These are phyloP conservation scores for Coenonympha glycerion DNA, from an alignment of 2,888 invertebrate species.

Conservation along the genomic window DNA sequence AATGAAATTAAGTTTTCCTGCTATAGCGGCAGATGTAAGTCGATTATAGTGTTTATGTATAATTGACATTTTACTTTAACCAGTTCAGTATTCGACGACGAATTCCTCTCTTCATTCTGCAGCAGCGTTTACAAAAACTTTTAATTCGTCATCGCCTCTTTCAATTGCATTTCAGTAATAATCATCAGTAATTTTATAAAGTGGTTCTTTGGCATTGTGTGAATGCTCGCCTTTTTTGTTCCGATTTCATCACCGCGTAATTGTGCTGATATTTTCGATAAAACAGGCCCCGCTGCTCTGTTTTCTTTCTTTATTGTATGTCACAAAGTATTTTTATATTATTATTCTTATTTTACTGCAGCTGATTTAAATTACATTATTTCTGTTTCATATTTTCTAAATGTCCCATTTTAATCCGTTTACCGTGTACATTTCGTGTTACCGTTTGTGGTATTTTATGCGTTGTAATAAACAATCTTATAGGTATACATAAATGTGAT, in stretches of 20 bases:
- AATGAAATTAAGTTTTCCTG: no score
- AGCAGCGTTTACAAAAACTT: constrained; percentile 7
- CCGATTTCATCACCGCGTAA: constrained; percentile 13
- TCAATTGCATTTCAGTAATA: constrained; percentile 13
- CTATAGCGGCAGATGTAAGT: no score
- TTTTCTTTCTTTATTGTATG: constrained; percentile 2
- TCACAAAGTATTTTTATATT: neutral
- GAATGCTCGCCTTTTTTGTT: constrained; percentile 12
- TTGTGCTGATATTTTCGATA: constrained; percentile 15
- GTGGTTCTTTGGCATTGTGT: constrained; percentile 8
- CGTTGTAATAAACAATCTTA: no score
- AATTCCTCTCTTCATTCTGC: constrained; percentile 3
- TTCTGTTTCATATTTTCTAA: neutral
- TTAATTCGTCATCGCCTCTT: constrained; percentile 11
- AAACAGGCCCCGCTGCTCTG: constrained; percentile 1
- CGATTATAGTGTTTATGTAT: neutral
- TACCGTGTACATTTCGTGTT: neutral
- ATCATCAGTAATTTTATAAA: constrained; percentile 17
- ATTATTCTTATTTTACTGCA: constrained; percentile 1
- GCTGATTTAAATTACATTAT: neutral
- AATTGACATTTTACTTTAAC: neutral
- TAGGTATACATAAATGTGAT: no score
- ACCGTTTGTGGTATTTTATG: neutral
- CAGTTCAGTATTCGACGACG: neutral
- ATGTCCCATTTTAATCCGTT: neutral